Evolutionary conservation across 2,888 invertebrate genomes (phyloP).

Genomic region (Prosapia bicincta): DNA sequence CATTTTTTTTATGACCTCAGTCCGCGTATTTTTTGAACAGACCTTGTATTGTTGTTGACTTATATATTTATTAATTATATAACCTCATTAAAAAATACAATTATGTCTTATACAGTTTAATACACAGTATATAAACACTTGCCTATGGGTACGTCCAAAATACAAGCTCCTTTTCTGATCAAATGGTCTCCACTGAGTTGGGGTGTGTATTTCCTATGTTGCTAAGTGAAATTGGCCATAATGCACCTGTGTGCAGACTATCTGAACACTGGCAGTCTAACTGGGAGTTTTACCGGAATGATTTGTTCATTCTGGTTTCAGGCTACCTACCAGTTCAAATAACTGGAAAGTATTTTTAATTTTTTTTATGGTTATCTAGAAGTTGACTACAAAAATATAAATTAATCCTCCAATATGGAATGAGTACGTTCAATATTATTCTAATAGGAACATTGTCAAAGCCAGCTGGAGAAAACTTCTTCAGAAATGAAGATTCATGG

Average conservation of each 20-base stretch:
- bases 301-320: too few relatives aligned
- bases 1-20: too few relatives aligned
- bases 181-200: background rate
- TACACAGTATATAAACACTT: too few relatives aligned
- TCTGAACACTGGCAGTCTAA: background rate
- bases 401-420: too few relatives aligned
- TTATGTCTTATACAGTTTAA: too few relatives aligned
- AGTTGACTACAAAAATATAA: too few relatives aligned
- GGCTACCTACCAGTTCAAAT: background rate
- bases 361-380: background rate
- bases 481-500: constrained; percentile 2
- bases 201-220: background rate
- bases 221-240: background rate
- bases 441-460: constrained; percentile 13
- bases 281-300: constrained; percentile 11
- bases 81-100: too few relatives aligned
- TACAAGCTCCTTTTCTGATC: constrained; percentile 13
- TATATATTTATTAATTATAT: too few relatives aligned
- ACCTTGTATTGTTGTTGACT: too few relatives aligned
- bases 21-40: too few relatives aligned
- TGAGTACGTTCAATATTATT: background rate
- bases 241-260: constrained; percentile 1
- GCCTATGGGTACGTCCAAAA: constrained; percentile 10
- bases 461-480: constrained; percentile 10
- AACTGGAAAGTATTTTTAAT: background rate